Conservation (phyloP, 2,888 invertebrate species). For the Andrena chrysosceles region DNA sequence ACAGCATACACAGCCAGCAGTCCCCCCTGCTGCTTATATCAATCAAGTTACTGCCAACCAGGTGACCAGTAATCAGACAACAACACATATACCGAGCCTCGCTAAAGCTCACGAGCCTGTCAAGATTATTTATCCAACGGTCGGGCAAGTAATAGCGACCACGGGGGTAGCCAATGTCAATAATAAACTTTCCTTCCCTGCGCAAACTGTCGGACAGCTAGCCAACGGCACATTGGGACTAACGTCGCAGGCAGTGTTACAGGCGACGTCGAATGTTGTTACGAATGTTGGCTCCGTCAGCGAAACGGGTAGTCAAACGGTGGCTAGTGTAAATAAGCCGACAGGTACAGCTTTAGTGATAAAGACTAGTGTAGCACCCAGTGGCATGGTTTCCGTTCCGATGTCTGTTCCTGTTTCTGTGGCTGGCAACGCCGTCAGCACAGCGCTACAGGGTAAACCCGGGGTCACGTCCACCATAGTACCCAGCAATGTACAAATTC, state of each 20-base stretch:
- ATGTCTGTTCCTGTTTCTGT: constrained; percentile 83
- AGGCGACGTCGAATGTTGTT: constrained; percentile 85
- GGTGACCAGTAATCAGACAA: constrained; percentile 75
- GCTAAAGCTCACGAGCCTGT: constrained; percentile 80
- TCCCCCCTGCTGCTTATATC: constrained; percentile 73
- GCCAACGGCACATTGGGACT: constrained; percentile 91
- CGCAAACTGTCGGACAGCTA: constrained; percentile 86
- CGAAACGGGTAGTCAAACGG: constrained; percentile 74
- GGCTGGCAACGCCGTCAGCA: constrained; percentile 77
- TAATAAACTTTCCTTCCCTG: constrained; percentile 88
- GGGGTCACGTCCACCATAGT: constrained; percentile 87
- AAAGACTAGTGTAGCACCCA: constrained; percentile 82
- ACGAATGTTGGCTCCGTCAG: constrained; percentile 73
- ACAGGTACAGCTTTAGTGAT: constrained; percentile 84
- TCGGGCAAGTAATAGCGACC: constrained; percentile 81
- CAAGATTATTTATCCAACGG: constrained; percentile 84
- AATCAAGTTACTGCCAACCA: constrained; percentile 79
- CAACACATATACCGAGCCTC: constrained; percentile 67
- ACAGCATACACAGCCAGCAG: constrained; percentile 72
- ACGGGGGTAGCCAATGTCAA: constrained; percentile 85
- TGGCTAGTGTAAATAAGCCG: constrained; percentile 78
- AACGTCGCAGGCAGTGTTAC: constrained; percentile 86
- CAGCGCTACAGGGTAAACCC: constrained; percentile 79
- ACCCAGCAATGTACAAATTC: constrained; percentile 92
- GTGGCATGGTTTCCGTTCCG: constrained; percentile 84